These are phyloP conservation scores for Pseudachorutes palmiensis DNA, from an alignment of 1,140 invertebrate genomes.

Conservation along the genomic window DNA sequence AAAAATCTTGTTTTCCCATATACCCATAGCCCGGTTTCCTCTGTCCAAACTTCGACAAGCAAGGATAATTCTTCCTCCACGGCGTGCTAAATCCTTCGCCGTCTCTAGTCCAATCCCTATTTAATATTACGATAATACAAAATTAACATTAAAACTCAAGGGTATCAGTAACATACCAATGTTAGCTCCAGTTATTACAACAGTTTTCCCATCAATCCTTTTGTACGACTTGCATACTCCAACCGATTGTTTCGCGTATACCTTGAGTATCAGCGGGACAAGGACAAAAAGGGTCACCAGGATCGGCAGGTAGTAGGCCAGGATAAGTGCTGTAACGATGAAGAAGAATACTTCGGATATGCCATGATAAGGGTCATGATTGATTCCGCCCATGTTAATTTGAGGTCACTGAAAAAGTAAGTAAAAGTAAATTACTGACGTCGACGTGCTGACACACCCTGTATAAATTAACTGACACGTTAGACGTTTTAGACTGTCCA, in stretches of 20 bases:
- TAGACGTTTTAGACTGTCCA: too few relatives aligned
- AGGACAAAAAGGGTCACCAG: conserved; percentile 4
- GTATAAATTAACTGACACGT: too few relatives aligned
- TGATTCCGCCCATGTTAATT: not conserved
- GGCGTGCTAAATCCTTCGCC: conserved; percentile 43
- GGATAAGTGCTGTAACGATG: not conserved
- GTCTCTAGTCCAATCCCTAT: conserved; percentile 52
- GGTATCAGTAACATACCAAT: conserved; percentile 40
- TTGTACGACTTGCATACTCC: conserved; percentile 46
- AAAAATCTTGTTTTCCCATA: too few relatives aligned
- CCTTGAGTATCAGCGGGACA: conserved; percentile 31
- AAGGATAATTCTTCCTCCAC: conserved; percentile 46
- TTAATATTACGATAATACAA: not conserved
- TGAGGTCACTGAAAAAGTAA: too few relatives aligned
- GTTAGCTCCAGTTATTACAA: conserved; percentile 50
- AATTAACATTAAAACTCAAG: conserved; percentile 1
- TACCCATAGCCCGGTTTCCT: conserved; percentile 37
- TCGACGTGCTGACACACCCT: too few relatives aligned
- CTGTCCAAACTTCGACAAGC: conserved; percentile 45
- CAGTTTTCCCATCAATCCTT: conserved; percentile 49
- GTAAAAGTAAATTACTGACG: too few relatives aligned
- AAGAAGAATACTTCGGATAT: not conserved
- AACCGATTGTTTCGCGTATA: conserved; percentile 42
- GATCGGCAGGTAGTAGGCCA: not conserved
- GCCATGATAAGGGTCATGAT: not conserved